Evolutionary conservation across 2,113 vertebrate species (phyloP).

Genomic region (Chloropsis cyanopogon): DNA sequence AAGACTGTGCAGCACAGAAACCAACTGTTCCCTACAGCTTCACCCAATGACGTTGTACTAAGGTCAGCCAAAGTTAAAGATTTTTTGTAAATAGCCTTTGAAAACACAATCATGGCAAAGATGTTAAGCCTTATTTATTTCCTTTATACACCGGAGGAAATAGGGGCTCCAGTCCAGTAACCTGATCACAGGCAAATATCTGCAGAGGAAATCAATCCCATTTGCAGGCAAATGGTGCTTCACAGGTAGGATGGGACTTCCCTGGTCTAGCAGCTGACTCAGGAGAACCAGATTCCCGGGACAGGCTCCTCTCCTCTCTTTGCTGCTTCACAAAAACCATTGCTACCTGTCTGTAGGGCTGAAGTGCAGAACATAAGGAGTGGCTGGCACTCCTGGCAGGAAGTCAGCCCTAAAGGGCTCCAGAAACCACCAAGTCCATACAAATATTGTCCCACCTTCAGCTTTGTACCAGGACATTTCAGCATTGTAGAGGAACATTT

Average conservation of each 20-base stretch:
- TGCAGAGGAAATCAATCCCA: background rate
- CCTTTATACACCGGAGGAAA: background rate
- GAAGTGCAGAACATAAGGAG: background rate
- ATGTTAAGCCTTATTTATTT: conserved; percentile 8
- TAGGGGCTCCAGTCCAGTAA: background rate
- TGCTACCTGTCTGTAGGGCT: background rate
- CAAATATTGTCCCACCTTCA: background rate
- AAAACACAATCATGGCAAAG: conserved; percentile 4
- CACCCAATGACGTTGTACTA: background rate
- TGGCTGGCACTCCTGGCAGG: background rate
- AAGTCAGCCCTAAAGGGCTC: background rate
- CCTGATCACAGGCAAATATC: background rate
- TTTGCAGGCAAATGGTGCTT: background rate
- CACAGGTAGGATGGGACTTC: background rate
- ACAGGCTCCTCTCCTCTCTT: background rate
- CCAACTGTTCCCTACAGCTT: conserved; percentile 47
- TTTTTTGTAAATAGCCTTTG: conserved; percentile 30
- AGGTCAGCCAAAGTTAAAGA: conserved; percentile 61
- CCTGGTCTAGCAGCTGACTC: background rate
- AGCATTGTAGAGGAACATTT: accelerated
- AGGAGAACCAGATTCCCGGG: background rate
- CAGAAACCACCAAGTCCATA: background rate
- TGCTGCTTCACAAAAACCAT: background rate
- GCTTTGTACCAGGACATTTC: background rate
- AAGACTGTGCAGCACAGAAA: conserved; percentile 36